phyloP scores from a whole-genome alignment of 2,888 invertebrate species.

The Sphaeridia pumilis region DNA sequence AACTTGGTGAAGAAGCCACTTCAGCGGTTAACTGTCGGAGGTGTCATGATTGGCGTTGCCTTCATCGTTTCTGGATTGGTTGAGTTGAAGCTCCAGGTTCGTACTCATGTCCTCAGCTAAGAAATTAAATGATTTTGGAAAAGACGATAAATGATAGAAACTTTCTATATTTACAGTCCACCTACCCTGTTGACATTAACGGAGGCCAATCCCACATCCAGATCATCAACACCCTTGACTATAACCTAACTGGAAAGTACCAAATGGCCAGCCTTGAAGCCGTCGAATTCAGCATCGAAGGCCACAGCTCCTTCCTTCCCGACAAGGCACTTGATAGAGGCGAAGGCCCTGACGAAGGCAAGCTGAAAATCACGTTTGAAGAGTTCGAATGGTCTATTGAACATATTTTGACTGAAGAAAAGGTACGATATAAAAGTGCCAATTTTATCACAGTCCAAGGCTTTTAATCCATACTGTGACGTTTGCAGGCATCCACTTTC shows the following conservation, averaged over 20 bases:
- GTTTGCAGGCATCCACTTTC: too few species aligned
- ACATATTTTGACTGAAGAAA: too few species aligned
- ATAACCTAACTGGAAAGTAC: background rate
- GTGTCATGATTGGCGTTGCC: slow-evolving; percentile 42
- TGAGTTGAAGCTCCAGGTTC: slow-evolving; percentile 41
- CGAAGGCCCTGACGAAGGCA: too few species aligned
- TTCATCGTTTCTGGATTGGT: slow-evolving; percentile 45
- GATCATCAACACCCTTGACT: slow-evolving; percentile 45
- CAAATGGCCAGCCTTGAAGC: background rate
- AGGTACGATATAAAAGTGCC: too few species aligned
- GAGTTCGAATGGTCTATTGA: too few species aligned
- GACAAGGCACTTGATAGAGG: too few species aligned
- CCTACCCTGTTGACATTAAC: slow-evolving; percentile 30
- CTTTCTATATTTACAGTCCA: slow-evolving; percentile 25
- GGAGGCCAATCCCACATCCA: slow-evolving; percentile 44
- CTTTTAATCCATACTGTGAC: too few species aligned
- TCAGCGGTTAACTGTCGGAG: slow-evolving; percentile 45
- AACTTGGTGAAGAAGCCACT: slow-evolving; percentile 40
- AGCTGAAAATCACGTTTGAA: too few species aligned
- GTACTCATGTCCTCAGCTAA: background rate
- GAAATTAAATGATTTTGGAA: background rate
- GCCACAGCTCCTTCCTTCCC: too few species aligned
- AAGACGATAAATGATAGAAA: too few species aligned
- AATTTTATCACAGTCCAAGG: too few species aligned
- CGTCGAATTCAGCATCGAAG: background rate